Conservation (phyloP, 2,113 vertebrate species). For the Osmerus eperlanus region DNA sequence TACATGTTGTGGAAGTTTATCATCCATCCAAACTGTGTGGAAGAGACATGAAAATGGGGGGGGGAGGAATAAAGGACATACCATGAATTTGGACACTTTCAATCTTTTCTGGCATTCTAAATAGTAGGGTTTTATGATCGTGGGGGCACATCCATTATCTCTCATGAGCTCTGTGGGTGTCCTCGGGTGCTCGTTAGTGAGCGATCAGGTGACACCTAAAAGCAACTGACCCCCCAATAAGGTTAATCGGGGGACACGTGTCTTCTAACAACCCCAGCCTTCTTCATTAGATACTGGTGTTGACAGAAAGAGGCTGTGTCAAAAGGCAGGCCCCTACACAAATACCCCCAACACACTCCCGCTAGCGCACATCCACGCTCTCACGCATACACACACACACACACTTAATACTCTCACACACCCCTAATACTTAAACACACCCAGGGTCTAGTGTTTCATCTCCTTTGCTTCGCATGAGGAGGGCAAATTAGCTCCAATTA, state of each 20-base stretch:
- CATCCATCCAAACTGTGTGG: too few relatives aligned
- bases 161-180: conserved; percentile 22
- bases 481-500: conserved; percentile 62
- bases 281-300: conserved; percentile 63
- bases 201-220: conserved; percentile 44
- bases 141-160: neutral
- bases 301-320: conserved; percentile 60
- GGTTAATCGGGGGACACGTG: conserved; percentile 54
- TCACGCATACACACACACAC: neutral
- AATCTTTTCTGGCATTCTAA: too few relatives aligned
- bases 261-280: conserved; percentile 54
- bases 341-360: conserved; percentile 43
- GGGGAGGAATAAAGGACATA: too few relatives aligned
- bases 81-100: too few relatives aligned
- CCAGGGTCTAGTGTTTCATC: conserved; percentile 32
- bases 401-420: conserved; percentile 22
- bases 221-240: conserved; percentile 40
- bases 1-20: too few relatives aligned
- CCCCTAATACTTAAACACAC: conserved; percentile 30
- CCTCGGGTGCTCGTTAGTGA: conserved; percentile 27
- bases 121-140: too few relatives aligned
- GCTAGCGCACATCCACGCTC: conserved; percentile 8
- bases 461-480: conserved; percentile 45
- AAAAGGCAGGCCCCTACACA: conserved; percentile 52
- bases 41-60: too few relatives aligned